Percentiles rank a stretch among this genome's conserved stretches.
Evolutionary conservation across 2,113 vertebrate genomes (phyloP).

Genomic region (Pangasianodon gigas): DNA sequence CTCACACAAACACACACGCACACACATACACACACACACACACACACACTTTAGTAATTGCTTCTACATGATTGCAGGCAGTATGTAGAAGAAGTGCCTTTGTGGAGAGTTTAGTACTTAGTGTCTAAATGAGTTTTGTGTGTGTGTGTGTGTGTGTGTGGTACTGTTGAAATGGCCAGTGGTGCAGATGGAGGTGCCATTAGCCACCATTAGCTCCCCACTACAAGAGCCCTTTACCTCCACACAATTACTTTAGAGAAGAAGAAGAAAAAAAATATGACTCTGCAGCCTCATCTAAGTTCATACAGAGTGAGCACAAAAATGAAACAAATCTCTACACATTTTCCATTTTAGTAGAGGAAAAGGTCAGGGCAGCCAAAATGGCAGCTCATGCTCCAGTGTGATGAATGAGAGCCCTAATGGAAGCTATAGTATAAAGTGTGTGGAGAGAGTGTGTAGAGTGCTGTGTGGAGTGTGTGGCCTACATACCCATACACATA

Average conservation of each 20-base stretch:
- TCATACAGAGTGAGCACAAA: conserved; percentile 11
- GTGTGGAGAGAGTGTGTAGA: conserved; percentile 39
- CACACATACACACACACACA: not conserved
- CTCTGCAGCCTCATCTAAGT: conserved; percentile 1
- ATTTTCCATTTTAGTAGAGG: conserved; percentile 1
- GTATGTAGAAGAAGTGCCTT: conserved; percentile 34
- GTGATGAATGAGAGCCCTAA: conserved; percentile 71
- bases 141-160: not conserved
- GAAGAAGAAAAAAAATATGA: conserved; percentile 59
- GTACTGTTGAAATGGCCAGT: conserved; percentile 30
- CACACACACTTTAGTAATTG: conserved; percentile 17
- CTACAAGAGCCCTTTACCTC: conserved; percentile 70
- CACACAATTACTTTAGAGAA: conserved; percentile 67
- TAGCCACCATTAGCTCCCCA: conserved; percentile 73
- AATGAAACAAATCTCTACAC: conserved; percentile 20
- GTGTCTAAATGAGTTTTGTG: conserved; percentile 45
- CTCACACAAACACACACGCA: conserved; percentile 42
- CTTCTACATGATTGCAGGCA: conserved; percentile 24
- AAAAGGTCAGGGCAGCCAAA: conserved; percentile 32
- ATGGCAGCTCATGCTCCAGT: conserved; percentile 22
- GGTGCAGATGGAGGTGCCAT: conserved; percentile 71
- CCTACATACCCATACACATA: conserved; percentile 28
- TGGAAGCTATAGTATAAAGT: conserved; percentile 70
- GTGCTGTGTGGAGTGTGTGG: conserved; percentile 34
- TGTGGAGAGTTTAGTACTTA: conserved; percentile 42